Evolutionary conservation across 35 echinoderm and acorn worm species (phyloP).

Genomic region (Nesometra sesokonis): DNA sequence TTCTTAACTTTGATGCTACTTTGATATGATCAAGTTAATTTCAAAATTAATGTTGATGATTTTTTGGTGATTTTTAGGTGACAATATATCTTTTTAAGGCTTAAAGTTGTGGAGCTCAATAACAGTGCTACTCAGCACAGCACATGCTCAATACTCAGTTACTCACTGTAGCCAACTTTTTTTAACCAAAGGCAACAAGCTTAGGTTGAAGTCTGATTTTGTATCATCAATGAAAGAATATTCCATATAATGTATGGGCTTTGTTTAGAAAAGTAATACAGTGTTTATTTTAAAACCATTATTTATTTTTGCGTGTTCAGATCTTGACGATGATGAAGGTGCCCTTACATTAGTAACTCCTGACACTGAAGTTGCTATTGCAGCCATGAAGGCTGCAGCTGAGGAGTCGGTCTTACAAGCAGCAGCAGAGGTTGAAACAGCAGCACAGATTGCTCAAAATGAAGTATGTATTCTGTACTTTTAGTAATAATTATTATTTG

Average conservation of each 20-base stretch:
- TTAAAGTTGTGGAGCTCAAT: no score
- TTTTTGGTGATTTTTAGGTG: no score
- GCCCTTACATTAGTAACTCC: conserved; percentile 42
- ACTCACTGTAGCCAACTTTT: no score
- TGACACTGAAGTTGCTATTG: conserved; percentile 54
- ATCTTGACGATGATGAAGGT: conserved; percentile 2
- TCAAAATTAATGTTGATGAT: no score
- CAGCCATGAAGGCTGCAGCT: conserved; percentile 63
- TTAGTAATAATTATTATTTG: no score
- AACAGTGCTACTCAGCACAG: no score
- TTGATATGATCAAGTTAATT: no score
- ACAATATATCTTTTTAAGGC: no score
- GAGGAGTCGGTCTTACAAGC: conserved; percentile 43
- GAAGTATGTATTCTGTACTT: background rate
- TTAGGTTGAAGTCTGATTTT: background rate
- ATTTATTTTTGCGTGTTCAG: conserved; percentile 1
- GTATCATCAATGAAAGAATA: background rate
- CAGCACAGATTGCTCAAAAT: background rate
- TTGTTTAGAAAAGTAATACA: background rate
- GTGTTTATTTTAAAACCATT: background rate
- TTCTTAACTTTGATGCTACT: no score
- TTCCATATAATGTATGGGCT: background rate
- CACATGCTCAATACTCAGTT: no score
- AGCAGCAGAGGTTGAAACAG: conserved; percentile 17
- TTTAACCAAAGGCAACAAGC: no score